phyloP scores from a whole-genome alignment of 2,113 vertebrate genomes.

The Lepus timidus region DNA sequence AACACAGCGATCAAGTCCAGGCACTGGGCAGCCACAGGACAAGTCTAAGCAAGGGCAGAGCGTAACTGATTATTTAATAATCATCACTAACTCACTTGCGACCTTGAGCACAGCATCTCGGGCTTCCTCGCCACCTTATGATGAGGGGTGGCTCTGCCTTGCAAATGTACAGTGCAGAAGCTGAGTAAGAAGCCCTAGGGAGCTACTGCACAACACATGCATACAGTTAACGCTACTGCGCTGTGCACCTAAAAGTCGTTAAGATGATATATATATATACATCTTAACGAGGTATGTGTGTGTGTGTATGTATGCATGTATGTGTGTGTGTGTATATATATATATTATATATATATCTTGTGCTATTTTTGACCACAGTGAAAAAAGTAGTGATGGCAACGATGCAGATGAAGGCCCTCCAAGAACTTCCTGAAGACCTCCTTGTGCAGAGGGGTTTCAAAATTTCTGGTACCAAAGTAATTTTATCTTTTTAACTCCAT shows the following conservation, averaged over 20 bases:
- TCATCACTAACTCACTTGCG: background rate
- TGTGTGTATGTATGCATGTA: too few species aligned
- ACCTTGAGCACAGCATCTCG: background rate
- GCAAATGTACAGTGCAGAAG: background rate
- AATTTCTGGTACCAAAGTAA: too few species aligned
- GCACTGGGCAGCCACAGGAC: background rate
- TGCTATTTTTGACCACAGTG: background rate
- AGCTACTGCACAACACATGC: fast-evolving
- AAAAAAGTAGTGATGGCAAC: background rate
- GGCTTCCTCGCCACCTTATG: background rate
- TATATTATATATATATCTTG: background rate
- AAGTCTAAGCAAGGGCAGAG: background rate
- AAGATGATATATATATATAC: background rate
- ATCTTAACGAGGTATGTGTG: too few species aligned
- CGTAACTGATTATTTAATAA: background rate
- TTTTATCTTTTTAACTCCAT: too few species aligned
- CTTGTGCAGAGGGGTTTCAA: too few species aligned
- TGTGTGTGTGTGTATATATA: too few species aligned
- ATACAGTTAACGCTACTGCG: background rate
- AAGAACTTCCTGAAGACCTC: too few species aligned
- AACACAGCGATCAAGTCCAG: background rate
- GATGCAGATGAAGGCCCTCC: background rate
- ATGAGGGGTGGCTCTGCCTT: background rate
- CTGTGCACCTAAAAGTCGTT: background rate
- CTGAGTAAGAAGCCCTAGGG: background rate